Conservation (phyloP, 1,140 invertebrate species). For the Batillaria attramentaria region DNA sequence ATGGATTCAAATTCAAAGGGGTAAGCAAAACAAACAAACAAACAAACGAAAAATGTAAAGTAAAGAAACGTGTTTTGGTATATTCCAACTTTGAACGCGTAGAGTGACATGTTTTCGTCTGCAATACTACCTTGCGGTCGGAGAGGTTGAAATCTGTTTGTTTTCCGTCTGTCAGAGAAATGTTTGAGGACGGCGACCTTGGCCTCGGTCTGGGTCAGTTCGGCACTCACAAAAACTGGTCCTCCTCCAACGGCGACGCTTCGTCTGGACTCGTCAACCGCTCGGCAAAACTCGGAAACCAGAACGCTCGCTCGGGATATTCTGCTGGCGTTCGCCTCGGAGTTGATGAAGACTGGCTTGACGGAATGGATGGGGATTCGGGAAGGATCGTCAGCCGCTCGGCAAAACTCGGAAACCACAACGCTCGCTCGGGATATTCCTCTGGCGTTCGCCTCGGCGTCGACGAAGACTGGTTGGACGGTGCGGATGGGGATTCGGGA, state of each 20-base stretch:
- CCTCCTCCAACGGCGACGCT: not conserved
- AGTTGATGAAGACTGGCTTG: not conserved
- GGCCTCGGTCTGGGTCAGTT: not conserved
- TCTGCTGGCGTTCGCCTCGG: not conserved
- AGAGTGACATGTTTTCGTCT: too few species aligned
- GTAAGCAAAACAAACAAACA: constrained; percentile 6
- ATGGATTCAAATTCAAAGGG: not conserved
- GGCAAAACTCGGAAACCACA: not conserved
- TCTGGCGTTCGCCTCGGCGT: not conserved
- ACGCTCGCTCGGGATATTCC: not conserved
- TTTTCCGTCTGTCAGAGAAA: not conserved
- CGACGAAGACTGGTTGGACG: not conserved
- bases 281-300: constrained; percentile 2
- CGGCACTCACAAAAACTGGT: constrained; percentile 8
- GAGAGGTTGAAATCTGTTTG: too few species aligned
- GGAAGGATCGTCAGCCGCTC: not conserved
- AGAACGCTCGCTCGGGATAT: not conserved
- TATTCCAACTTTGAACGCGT: too few species aligned
- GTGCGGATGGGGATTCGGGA: not conserved
- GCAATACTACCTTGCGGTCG: too few species aligned
- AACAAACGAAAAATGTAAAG: not conserved
- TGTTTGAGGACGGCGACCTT: constrained; percentile 5
- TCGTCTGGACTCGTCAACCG: not conserved
- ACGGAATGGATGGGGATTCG: not conserved
- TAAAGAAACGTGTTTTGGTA: too few species aligned